These are phyloP conservation scores for Parambassis ranga DNA, from an alignment of 2,797 vertebrate species.

Conservation along the genomic window DNA sequence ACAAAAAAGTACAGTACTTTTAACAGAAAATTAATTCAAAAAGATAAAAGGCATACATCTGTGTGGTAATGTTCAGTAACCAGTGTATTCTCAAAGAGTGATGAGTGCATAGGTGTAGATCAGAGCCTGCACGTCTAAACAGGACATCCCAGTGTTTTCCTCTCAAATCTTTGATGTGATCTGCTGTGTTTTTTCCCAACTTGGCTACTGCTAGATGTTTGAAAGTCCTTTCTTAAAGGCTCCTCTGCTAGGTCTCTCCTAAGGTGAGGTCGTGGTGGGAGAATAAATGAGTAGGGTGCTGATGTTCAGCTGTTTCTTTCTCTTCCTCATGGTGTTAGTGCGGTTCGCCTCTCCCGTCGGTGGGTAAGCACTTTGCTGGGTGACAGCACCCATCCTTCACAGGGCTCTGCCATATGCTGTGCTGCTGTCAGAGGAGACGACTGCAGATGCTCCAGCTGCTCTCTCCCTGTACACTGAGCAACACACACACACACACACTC, in stretches of 20 bases:
- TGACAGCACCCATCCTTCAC: constrained; percentile 86
- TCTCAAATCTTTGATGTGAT: constrained; percentile 1
- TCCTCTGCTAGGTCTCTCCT: constrained; percentile 29
- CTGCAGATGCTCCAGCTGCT: constrained; percentile 82
- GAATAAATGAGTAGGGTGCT: constrained; percentile 75
- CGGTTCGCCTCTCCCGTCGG: constrained; percentile 62
- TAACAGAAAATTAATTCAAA: no score
- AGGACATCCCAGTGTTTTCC: not conserved
- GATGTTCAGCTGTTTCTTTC: constrained; percentile 75
- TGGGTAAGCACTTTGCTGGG: constrained; percentile 78
- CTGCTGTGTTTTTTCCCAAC: not conserved
- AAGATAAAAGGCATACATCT: not conserved
- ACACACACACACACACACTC: constrained; percentile 15
- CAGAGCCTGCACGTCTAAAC: not conserved
- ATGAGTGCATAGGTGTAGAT: not conserved
- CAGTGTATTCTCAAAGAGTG: not conserved
- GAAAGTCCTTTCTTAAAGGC: constrained; percentile 44
- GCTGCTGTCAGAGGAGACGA: constrained; percentile 76
- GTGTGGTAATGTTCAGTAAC: not conserved
- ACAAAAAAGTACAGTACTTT: no score
- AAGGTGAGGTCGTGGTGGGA: constrained; percentile 51
- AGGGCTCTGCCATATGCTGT: constrained; percentile 79
- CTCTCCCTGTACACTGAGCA: constrained; percentile 52
- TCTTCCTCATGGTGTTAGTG: constrained; percentile 61
- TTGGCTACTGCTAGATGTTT: constrained; percentile 3